Conservation (phyloP, 2,888 invertebrate genomes). For the Andrena hattorfiana region DNA sequence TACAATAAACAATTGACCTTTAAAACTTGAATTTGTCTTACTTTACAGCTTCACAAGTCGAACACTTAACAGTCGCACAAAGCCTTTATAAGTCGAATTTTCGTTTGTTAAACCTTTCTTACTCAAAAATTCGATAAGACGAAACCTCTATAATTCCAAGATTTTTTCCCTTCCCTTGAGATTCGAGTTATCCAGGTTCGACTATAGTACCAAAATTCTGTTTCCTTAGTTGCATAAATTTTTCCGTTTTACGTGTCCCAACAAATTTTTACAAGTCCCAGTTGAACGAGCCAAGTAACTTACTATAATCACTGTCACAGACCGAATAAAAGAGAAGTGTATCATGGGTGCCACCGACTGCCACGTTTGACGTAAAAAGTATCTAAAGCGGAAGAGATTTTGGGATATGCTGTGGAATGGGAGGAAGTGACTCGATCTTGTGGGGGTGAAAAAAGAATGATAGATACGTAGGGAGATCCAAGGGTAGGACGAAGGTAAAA, state of each 20-base stretch:
- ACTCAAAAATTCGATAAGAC: too few relatives aligned
- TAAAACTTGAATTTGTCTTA: too few relatives aligned
- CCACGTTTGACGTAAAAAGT: neutral
- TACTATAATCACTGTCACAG: neutral
- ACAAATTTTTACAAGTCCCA: neutral
- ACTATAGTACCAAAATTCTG: too few relatives aligned
- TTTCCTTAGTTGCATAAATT: too few relatives aligned
- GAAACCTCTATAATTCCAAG: too few relatives aligned
- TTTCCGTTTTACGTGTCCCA: neutral
- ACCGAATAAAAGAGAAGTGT: neutral
- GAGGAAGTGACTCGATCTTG: constrained; percentile 32
- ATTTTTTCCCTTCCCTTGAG: too few relatives aligned
- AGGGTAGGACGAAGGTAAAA: constrained; percentile 25
- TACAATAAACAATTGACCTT: too few relatives aligned
- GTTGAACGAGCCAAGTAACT: neutral
- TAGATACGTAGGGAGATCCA: constrained; percentile 46
- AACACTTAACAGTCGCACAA: too few relatives aligned
- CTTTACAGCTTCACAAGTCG: too few relatives aligned
- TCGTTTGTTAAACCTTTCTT: too few relatives aligned
- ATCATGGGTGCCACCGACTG: neutral
- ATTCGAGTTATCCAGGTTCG: too few relatives aligned
- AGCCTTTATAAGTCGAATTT: too few relatives aligned
- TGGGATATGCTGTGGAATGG: constrained; percentile 19
- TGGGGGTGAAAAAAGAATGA: constrained; percentile 34
- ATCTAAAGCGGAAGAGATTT: constrained; percentile 51